Evolutionary conservation across 2,113 vertebrate species (phyloP), one percentile per base, ranked within the genome.

Genomic region (Neogale vison): DNA sequence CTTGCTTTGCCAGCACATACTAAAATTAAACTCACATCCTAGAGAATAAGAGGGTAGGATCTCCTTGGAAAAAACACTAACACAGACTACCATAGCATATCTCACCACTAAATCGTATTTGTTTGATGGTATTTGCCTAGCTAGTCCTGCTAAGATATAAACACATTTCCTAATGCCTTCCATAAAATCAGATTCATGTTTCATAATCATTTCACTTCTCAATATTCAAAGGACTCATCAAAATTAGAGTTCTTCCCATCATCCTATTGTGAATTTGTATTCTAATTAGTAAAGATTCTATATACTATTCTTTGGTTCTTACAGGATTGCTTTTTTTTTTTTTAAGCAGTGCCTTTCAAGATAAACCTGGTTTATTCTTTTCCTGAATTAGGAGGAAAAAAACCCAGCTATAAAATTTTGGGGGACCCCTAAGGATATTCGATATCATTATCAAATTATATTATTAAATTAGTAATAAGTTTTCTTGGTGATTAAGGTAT

Each of bases 271-370:
- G 67, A 97, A 84, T 82, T 95, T 95, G 67, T 79, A 95, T 59
- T 95, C 61, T 80, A 90, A 96, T 67, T 84, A 93, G 72, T 59
- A 97, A 95, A 96, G 55, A 90, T 31, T 89, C 81, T 72, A 96
- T 9, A 95, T 76, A 93, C 18, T 83, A 24, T 90, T 84, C 65
- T 93, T 92, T 90, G 89, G 31, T 82, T 86, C 39, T 61, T 94
- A 74, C 4, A 89, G 15, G 1, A 55, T 59, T 82, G 93, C 12
- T 71, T 24, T 13, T 39, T 24, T 11, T 11, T 36, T 77, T 74
- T 77, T 91, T 88, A 88, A 92, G 26, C 10, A 95, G 24, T 17
- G 47, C 36, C 47, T 90, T 59, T 59, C 6, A 24, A 72, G 88
- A 86, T 77, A 80, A 90, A 92, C 6, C 59, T 89, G 18, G 59